These are phyloP conservation scores for Centropus unirufus DNA, from an alignment of 2,113 vertebrate species.

Conservation along the genomic window DNA sequence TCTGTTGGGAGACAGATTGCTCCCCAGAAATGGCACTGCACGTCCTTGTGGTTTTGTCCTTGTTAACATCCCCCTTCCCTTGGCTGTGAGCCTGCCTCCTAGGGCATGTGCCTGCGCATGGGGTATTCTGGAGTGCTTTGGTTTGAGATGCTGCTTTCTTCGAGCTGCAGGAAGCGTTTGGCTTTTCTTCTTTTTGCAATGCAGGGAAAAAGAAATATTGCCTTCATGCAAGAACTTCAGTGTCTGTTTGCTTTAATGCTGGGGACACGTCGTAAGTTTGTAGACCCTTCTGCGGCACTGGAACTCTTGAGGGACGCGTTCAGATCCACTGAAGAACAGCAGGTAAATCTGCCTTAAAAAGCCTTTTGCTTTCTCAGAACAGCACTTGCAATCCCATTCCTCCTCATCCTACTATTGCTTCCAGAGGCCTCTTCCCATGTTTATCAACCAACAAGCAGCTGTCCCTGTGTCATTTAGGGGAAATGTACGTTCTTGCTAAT, in stretches of 20 bases:
- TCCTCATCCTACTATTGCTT: neutral
- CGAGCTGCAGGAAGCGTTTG: neutral
- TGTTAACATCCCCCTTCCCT: neutral
- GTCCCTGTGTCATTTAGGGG: neutral
- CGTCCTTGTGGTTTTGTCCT: neutral
- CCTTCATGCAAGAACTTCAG: constrained; percentile 96
- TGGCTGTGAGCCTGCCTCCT: neutral
- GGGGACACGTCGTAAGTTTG: constrained; percentile 90
- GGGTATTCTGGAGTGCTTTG: neutral
- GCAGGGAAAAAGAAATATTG: constrained; percentile 93
- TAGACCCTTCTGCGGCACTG: constrained; percentile 91
- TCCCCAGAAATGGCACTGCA: neutral
- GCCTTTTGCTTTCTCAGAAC: neutral
- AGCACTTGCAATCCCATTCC: neutral
- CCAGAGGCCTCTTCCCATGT: neutral
- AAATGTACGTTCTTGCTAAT: neutral
- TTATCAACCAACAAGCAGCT: neutral
- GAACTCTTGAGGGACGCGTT: constrained; percentile 92
- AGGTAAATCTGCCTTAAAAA: constrained; percentile 74
- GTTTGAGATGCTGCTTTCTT: neutral
- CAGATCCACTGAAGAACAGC: constrained; percentile 90
- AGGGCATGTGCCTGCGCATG: rapidly evolving
- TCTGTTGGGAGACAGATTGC: neutral
- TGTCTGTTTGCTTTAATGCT: constrained; percentile 94
- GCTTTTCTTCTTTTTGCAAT: neutral